Conservation (phyloP, 2,888 invertebrate genomes). For the Protonemura montana region DNA sequence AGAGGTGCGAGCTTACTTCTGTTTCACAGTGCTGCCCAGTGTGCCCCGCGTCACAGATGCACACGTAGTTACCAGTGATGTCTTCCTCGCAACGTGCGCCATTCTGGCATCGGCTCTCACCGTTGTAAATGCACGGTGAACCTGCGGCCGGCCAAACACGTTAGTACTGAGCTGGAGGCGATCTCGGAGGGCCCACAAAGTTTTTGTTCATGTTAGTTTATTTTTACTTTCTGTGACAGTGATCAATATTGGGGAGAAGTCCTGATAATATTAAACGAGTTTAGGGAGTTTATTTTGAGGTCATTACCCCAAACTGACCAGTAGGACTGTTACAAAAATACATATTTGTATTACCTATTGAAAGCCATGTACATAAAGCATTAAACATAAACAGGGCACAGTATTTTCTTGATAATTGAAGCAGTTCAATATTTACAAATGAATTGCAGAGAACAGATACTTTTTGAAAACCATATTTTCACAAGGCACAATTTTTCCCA, state of each 20-base stretch:
- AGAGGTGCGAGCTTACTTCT: slow-evolving; percentile 69
- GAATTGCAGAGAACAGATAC: neutral
- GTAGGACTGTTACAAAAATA: too few relatives aligned
- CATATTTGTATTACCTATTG: too few relatives aligned
- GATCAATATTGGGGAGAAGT: too few relatives aligned
- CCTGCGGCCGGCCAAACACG: slow-evolving; percentile 22
- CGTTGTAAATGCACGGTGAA: slow-evolving; percentile 52
- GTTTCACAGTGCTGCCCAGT: slow-evolving; percentile 76
- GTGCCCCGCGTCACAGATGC: slow-evolving; percentile 73
- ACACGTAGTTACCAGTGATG: slow-evolving; percentile 73
- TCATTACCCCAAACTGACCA: too few relatives aligned
- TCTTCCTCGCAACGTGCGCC: slow-evolving; percentile 76
- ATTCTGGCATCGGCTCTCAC: slow-evolving; percentile 69
- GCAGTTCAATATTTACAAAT: neutral
- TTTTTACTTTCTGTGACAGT: too few relatives aligned
- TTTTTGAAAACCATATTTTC: too few relatives aligned
- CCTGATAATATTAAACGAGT: too few relatives aligned
- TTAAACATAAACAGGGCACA: neutral
- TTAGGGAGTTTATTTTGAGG: too few relatives aligned
- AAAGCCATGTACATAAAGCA: too few relatives aligned
- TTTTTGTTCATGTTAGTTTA: too few relatives aligned
- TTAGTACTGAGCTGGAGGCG: neutral
- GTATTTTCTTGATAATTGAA: neutral
- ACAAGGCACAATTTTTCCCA: too few relatives aligned
- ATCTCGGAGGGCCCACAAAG: neutral